Evolutionary conservation across 2,888 invertebrate species (phyloP), one percentile per base, ranked within the genome.

Genomic region (Chrysina gloriosa): DNA sequence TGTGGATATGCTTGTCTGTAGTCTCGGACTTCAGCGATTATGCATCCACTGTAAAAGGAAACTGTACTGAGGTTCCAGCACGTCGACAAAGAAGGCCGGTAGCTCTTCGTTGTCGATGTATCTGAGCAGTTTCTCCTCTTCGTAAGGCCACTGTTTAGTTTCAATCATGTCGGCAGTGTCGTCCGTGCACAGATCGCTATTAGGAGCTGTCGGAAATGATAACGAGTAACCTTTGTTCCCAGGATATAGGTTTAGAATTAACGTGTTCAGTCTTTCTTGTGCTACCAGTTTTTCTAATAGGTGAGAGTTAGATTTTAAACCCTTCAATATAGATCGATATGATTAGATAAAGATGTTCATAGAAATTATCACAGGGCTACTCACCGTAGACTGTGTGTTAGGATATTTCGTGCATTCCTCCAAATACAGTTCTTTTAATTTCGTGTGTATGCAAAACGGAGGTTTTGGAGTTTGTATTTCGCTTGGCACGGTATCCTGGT

Each of bases 31-130:
- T 96, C 94, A 76, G 93, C 94, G 80, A 96, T 92, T 72, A 97
- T 92, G 85, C 96, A 95, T 71, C 96, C 96, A 75, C 91, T 93
- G 83, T 96, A 95, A 85, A 95, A 97, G 86, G 83, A 93, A 92
- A 61, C 93, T 92, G 80, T 94, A 90, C 79, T 92, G 92, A 5
- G 90, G 87, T 80, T 94, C 95, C 70, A 97, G 84, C 73, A 96
- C 84, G 82, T 96, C 95, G 70, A 94, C 87, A 67, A 97, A 86
- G 79, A 93, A 90, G 70, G 95, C 92, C 56, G 97, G 97, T 80
- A 97, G 85, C 84, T 96, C 92, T 83, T 95, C 95, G 83, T 92
- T 93, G 83, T 96, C 95, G 77, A 97, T 92, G 81, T 93, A 95
- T 79, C 92, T 91, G 74, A 97, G 85, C 71, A 96, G 84, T 79